Base-by-base conservation (phyloP, 1,140 invertebrate genomes). In the Apis mellifera region DNA sequence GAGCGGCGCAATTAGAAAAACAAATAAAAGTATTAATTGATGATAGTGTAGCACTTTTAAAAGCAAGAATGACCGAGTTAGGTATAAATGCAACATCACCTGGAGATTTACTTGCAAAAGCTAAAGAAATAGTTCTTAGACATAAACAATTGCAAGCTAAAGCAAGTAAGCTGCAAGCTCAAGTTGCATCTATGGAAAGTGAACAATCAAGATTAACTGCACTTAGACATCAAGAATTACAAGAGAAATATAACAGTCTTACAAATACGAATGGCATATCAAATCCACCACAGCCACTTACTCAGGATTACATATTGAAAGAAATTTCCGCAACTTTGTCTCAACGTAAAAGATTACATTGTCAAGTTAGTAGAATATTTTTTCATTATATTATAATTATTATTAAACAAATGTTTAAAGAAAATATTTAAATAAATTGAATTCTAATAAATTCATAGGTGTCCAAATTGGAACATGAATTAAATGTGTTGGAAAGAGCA, bases 91-190 rank as follows among this genome's bases (percentile, higher is more conserved):
- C 96, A 12, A 96, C 96, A 7, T 97, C 96, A 55, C 97, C 97
- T 0, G 96, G 97, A 55, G 98, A 99, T 93, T 94, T 99, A 71
- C 94, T 99, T 17, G 96, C 96, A 2, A 98, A 98, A 93, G 97
- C 98, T 50, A 98, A 99, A 93, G 97, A 98, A 93, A 99, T 99
- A 86, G 98, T 99, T 12, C 95, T 97, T 65, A 95, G 97, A 59
- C 98, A 99, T 90, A 98, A 98, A 91, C 97, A 99, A 89, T 93
- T 99, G 26, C 98, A 99, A 94, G 96, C 96, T 64, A 97, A 98
- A 93, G 97, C 97, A 0, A 96, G 96, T 88, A 97, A 96, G 90
- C 93, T 99, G 62, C 97, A 98, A 90, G 95, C 96, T 26, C 96
- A 98, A 94, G 97, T 99, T 64, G 92, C 92, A 1, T 91, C 94